Base-by-base conservation (phyloP, 2,113 vertebrate genomes). In the Etheostoma cragini region DNA sequence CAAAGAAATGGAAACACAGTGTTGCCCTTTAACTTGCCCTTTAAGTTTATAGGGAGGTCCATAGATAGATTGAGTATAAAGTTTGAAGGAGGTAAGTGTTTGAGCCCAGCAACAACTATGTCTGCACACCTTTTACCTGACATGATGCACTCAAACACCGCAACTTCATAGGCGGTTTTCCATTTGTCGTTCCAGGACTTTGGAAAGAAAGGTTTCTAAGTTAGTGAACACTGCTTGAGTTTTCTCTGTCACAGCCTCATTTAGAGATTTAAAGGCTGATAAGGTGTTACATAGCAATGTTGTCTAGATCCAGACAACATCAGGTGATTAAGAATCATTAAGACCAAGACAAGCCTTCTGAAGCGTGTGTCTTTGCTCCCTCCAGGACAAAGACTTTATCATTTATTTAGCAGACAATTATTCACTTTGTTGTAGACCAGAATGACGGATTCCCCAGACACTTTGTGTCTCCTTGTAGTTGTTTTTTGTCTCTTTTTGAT, bases 381-480 rank as follows among this genome's bases (percentile, higher is more conserved):
- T 8, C 1, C 10, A 60, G 45, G 45, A 38, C 54, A 26, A 60
- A 26, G 4, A 47, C 53, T 10, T 12, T 13, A 19, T 68, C 45
- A 38, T 42, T 68, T 68, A 78, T 68, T 61, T 7, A 78, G 42
- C 64, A 61, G 54, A 52, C 54, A 42, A 68, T 78, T 38, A 61
- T 13, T 68, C 46, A 60, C 4, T 17, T 5, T 24, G 74, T 49
- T 35, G 52, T 26, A 58, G 42, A 61, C n/a, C 5, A 30, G 50
- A 57, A 13, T 16, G 11, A 42, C 2, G 7, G 17, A 8, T 38
- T 38, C 35, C 35, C 35, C 35, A 8, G 8, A 8, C 8, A 38
- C 35, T 2, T 8, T 38, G 35, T 8, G 35, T 38, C 8, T 38
- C 35, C 1, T 38, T 38, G 35, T 38, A 38, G 35, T 38, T 1